Base-by-base conservation (phyloP, 92 coral and sea anemone species). In the Bergia sp. region DNA sequence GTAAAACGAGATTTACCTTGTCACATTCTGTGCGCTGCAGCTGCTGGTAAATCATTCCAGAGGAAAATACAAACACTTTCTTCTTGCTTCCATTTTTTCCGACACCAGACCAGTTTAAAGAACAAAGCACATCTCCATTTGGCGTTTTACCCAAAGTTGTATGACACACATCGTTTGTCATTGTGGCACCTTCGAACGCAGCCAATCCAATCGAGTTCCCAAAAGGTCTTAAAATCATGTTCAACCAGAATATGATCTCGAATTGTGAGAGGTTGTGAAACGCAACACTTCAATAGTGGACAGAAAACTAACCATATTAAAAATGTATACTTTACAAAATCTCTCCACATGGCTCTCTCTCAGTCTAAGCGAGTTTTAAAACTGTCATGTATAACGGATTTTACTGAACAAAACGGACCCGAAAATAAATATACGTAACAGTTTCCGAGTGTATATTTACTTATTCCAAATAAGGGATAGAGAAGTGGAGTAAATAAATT, bases 31-130 rank as follows among this genome's bases (percentile, higher is more conserved):
- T 42, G 81, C 7, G 20, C 36, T 18, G 4, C 55, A 77, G 81
- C 38, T 77, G 81, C 81, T 77, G 81, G 41, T 77, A 43, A 77
- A 77, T 58, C 57, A 45, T 77, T 77, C 81, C 81, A 10, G 29
- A 23, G 18, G 81, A 77, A 77, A 41, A 77, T 36, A 77, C 61
- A 77, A 77, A 47, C 39, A 15, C 4, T 77, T 21, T 42, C 3
- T 44, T 47, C 13, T 41, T 77, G 37, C 18, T 12, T 45, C 50
- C 40, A 77, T 16, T 8, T n/a, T n/a, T 0, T 15, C 29, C 8
- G 16, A 5, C 37, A 44, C 58, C 57, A 44, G 50, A 47, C 61
- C 81, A 18, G 81, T 77, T 77, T 44, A 77, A 1, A 13, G 81
- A 77, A 15, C 81, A 77, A 44, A 77, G n/a, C 38, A 9, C 4